phyloP scores from a whole-genome alignment of 2,113 vertebrate genomes.

The Myotis lucifugus region DNA sequence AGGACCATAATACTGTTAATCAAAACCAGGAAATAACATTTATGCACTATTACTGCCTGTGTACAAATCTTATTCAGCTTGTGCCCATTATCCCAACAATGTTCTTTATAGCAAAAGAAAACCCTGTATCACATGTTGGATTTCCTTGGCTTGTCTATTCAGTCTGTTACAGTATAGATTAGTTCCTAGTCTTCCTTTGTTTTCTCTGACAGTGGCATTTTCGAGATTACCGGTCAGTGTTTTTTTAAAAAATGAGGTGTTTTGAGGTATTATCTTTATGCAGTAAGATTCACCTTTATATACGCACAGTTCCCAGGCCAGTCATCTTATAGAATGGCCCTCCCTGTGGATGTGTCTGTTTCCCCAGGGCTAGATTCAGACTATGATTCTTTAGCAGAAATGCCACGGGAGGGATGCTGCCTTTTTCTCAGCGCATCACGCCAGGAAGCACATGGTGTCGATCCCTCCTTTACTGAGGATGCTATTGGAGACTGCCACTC shows the following conservation, averaged over 20 bases:
- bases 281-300: not conserved
- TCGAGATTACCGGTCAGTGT: not conserved
- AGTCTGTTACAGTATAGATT: not conserved
- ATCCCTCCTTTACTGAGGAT: not conserved
- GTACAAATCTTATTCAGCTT: not conserved
- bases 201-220: conserved; percentile 8
- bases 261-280: not conserved
- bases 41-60: not conserved
- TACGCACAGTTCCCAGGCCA: not conserved
- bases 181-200: conserved; percentile 15
- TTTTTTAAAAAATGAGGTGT: not conserved
- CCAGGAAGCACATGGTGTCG: not conserved
- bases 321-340: not conserved
- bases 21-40: conserved; percentile 22
- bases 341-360: not conserved
- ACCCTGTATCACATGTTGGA: not conserved
- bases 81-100: not conserved
- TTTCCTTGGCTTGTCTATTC: not conserved
- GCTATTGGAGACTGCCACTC: not conserved
- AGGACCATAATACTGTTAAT: not conserved
- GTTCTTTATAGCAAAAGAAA: conserved; percentile 4
- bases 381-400: not conserved
- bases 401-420: not conserved
- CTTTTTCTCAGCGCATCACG: not conserved
- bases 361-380: not conserved